phyloP scores from a whole-genome alignment of 2,113 vertebrate genomes.

The Lagopus leucura region DNA sequence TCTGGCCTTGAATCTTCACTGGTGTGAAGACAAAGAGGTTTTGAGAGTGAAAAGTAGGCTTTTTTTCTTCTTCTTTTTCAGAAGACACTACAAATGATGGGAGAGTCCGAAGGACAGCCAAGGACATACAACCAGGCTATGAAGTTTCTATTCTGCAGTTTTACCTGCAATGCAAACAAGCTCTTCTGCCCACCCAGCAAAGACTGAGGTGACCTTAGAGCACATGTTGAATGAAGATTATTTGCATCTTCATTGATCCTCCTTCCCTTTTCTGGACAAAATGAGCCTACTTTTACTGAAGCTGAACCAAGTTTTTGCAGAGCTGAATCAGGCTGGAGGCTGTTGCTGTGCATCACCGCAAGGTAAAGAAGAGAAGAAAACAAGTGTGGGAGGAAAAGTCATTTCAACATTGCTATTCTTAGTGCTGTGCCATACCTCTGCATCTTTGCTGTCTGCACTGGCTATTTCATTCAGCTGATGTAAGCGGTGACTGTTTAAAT shows the following conservation, averaged over 20 bases:
- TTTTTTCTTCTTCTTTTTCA: background rate
- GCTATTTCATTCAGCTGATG: background rate
- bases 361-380: background rate
- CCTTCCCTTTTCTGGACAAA: background rate
- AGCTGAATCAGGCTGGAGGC: conserved; percentile 50
- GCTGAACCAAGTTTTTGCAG: background rate
- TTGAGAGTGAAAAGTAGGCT: background rate
- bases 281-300: conserved; percentile 9
- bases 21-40: background rate
- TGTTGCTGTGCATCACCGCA: background rate
- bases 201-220: conserved; percentile 20
- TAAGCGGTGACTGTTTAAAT: background rate
- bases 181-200: conserved; percentile 44
- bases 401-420: background rate
- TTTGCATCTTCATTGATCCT: conserved; percentile 42
- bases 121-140: background rate
- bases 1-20: background rate
- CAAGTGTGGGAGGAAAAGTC: conserved; percentile 16
- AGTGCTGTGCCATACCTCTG: background rate
- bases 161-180: background rate
- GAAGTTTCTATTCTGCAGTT: background rate
- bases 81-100: background rate
- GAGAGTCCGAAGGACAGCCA: background rate
- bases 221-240: background rate
- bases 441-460: background rate